phyloP scores from a whole-genome alignment of 2,797 vertebrate genomes.

The Tiaroga cobitis region DNA sequence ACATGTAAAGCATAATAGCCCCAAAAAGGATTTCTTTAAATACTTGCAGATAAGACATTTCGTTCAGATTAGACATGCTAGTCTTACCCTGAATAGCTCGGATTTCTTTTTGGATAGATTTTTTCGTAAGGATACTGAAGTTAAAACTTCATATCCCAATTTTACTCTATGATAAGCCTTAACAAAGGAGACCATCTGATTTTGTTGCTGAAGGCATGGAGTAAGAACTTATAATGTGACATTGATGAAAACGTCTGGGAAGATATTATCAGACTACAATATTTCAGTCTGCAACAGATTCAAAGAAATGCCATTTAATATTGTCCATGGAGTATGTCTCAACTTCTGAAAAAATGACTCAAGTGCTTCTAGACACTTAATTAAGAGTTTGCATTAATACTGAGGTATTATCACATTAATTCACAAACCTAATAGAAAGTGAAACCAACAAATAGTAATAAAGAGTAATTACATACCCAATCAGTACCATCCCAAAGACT shows the following conservation, averaged over 20 bases:
- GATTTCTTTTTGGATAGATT: background rate
- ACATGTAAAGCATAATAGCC: background rate
- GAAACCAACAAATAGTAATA: background rate
- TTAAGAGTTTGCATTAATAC: background rate
- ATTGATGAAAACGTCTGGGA: background rate
- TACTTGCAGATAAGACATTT: background rate
- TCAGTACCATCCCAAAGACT: background rate
- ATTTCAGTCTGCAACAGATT: background rate
- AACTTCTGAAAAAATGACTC: background rate
- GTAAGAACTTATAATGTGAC: constrained; percentile 13
- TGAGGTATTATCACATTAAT: background rate
- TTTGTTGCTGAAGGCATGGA: background rate
- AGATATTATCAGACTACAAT: background rate
- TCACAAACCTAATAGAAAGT: background rate
- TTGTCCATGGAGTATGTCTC: background rate
- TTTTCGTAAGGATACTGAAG: background rate
- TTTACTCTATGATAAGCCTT: background rate
- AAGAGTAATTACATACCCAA: constrained; percentile 12
- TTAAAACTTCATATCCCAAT: background rate
- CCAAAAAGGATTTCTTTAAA: background rate
- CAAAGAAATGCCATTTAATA: constrained; percentile 2
- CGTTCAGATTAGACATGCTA: background rate
- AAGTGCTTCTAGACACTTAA: background rate
- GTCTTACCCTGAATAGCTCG: background rate
- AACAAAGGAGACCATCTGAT: background rate